Percentiles rank a stretch among this genome's conserved stretches.
These are phyloP conservation scores for Megalopta genalis DNA, from an alignment of 1,140 invertebrate species.

Conservation along the genomic window DNA sequence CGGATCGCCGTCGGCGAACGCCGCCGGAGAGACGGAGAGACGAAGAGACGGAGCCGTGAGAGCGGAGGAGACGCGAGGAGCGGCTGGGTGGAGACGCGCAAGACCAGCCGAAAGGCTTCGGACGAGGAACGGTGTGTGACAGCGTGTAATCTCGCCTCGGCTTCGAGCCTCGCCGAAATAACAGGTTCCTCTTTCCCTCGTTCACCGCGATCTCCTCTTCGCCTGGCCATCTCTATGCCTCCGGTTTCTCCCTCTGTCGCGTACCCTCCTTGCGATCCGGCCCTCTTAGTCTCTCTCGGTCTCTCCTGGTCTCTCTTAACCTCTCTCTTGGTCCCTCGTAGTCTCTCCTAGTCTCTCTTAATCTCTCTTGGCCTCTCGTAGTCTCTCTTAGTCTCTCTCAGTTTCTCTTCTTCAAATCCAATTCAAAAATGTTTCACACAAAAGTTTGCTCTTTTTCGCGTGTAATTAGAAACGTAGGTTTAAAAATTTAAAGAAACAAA, in stretches of 20 bases:
- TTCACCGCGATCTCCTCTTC: conserved; percentile 51
- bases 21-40: not conserved
- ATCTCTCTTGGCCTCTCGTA: no score
- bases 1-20: conserved; percentile 25
- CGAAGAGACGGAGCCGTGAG: not conserved
- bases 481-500: no score
- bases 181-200: conserved; percentile 73
- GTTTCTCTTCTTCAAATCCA: no score
- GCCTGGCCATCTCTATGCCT: not conserved
- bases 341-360: no score
- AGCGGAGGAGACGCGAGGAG: not conserved
- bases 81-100: conserved; percentile 38
- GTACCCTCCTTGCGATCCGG: not conserved
- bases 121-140: conserved; percentile 70
- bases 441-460: no score
- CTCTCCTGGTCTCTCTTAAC: no score
- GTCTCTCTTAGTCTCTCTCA: no score
- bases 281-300: no score
- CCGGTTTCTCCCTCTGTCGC: not conserved
- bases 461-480: no score
- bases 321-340: no score
- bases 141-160: conserved; percentile 76
- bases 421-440: no score
- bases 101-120: conserved; percentile 53
- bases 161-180: conserved; percentile 69